phyloP scores from a whole-genome alignment of 2,797 vertebrate species.

The Tenualosa thibaudeaui region DNA sequence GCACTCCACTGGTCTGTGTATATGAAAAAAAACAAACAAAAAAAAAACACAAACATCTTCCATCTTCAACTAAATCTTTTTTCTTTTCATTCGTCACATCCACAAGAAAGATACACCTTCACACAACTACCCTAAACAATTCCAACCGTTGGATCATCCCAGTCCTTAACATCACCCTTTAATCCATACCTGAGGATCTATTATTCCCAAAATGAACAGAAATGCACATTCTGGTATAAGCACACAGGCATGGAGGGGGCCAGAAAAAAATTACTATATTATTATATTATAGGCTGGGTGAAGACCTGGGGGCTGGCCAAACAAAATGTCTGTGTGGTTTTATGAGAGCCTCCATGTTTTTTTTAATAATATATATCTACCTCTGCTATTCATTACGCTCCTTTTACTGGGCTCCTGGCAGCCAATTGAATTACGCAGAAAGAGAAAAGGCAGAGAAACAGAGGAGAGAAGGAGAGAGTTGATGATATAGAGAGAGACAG shows the following conservation, averaged over 20 bases:
- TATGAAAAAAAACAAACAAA: not conserved
- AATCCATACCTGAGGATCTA: not conserved
- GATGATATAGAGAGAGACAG: conserved; percentile 30
- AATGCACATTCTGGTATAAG: not conserved
- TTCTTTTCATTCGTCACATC: not conserved
- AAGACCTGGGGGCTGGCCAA: not conserved
- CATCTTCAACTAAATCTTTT: not conserved
- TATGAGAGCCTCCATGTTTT: not conserved
- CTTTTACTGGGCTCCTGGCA: conserved; percentile 66
- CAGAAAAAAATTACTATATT: not conserved
- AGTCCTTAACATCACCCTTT: not conserved
- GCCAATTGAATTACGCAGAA: conserved; percentile 67
- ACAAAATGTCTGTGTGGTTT: not conserved
- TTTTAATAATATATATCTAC: conserved; percentile 37
- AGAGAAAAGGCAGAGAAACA: conserved; percentile 57
- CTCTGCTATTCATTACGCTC: conserved; percentile 57
- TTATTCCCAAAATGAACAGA: not conserved
- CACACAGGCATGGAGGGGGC: not conserved
- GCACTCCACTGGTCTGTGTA: not conserved
- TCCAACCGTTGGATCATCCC: conserved; percentile 1
- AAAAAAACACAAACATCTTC: not conserved
- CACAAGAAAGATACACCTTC: not conserved
- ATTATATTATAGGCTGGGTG: not conserved
- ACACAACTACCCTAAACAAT: not conserved
- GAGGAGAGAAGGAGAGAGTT: conserved; percentile 50